phyloP scores from a whole-genome alignment of 1,140 invertebrate genomes.

The Ceratitis capitata region DNA sequence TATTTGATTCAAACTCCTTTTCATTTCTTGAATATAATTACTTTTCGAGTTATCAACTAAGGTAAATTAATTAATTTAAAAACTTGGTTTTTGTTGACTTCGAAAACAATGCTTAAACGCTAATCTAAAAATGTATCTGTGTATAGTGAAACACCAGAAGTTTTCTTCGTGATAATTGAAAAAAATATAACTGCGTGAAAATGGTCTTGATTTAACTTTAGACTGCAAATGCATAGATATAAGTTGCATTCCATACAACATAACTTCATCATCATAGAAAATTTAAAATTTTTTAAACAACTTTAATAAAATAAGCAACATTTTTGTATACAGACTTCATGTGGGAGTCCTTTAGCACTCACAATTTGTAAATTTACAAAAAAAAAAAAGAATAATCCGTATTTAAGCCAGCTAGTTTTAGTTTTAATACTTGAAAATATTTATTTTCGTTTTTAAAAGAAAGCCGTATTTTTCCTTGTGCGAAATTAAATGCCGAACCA shows the following conservation, averaged over 20 bases:
- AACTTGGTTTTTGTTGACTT: background rate
- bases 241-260: too few species aligned
- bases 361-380: background rate
- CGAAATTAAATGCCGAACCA: background rate
- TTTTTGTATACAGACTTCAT: constrained; percentile 6
- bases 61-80: background rate
- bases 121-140: background rate
- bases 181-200: background rate
- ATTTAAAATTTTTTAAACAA: background rate
- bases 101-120: background rate
- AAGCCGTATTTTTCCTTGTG: background rate
- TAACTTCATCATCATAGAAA: too few species aligned
- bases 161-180: background rate
- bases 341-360: background rate
- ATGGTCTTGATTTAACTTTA: too few species aligned
- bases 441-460: background rate
- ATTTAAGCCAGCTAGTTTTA: background rate
- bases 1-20: too few species aligned
- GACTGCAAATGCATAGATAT: too few species aligned
- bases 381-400: background rate
- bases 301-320: background rate
- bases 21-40: background rate
- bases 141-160: background rate
- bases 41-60: background rate
- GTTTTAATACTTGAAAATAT: background rate